Percentiles rank a stretch among this genome's conserved stretches.
These are phyloP conservation scores for Drosophila neocordata DNA, from an alignment of 1,140 invertebrate species.

Conservation along the genomic window DNA sequence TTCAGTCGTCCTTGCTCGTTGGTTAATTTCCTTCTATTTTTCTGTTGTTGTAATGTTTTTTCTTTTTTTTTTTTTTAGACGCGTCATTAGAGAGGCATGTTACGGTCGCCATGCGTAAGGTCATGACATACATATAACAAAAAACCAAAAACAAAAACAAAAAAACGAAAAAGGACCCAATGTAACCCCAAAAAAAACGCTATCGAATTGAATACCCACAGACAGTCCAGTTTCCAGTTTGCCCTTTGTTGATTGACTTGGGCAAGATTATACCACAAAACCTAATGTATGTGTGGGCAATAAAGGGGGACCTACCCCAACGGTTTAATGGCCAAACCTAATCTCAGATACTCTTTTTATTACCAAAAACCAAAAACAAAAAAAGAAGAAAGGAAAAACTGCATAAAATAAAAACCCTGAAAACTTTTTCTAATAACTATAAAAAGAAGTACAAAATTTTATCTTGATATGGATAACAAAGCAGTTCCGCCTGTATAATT, in stretches of 20 bases:
- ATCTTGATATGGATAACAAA: too few species aligned
- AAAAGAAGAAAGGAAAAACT: not conserved
- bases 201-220: not conserved
- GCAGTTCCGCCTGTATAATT: too few species aligned
- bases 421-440: not conserved
- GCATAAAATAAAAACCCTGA: not conserved
- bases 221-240: constrained; percentile 25
- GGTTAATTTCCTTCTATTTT: not conserved
- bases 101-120: constrained; percentile 18
- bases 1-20: not conserved
- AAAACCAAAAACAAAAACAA: not conserved
- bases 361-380: not conserved
- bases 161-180: not conserved
- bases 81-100: constrained; percentile 2
- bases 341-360: not conserved
- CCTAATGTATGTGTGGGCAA: constrained; percentile 16
- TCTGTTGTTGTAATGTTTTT: not conserved
- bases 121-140: constrained; percentile 59
- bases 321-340: not conserved
- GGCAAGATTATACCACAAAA: constrained; percentile 51
- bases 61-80: constrained; percentile 12
- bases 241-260: constrained; percentile 46
- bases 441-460: too few species aligned
- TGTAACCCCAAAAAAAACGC: not conserved
- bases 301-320: too few species aligned